These are phyloP conservation scores for Terebella lapidaria DNA, from an alignment of 2,888 invertebrate species.

Conservation along the genomic window DNA sequence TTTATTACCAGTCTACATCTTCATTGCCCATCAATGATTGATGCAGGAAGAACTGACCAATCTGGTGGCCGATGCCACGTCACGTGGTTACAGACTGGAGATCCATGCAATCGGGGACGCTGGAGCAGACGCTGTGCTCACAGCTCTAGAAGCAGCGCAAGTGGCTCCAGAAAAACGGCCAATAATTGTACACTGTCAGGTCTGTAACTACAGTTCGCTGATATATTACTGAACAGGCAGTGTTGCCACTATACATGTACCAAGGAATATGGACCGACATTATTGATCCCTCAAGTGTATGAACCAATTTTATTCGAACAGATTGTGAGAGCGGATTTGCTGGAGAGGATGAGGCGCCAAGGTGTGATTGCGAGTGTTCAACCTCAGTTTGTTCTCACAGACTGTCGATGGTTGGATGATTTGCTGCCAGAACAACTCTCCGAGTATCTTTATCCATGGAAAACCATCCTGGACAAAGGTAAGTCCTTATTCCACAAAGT, in stretches of 20 bases:
- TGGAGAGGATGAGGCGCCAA: conserved; percentile 16
- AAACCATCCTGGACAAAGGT: conserved; percentile 21
- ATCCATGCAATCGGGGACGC: conserved; percentile 25
- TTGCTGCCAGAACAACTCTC: conserved; percentile 16
- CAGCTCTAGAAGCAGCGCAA: conserved; percentile 12
- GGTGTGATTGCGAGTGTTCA: conserved; percentile 26
- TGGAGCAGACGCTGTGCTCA: conserved; percentile 19
- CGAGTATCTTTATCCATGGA: conserved; percentile 23
- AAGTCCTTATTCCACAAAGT: background rate
- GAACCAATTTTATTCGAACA: too few species aligned
- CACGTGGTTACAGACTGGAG: conserved; percentile 21
- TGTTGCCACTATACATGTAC: too few species aligned
- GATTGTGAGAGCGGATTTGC: conserved; percentile 22
- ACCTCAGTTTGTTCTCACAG: conserved; percentile 25
- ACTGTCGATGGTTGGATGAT: conserved; percentile 16
- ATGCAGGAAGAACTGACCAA: conserved; percentile 13
- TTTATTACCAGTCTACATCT: too few species aligned
- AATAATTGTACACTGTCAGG: conserved; percentile 26
- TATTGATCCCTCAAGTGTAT: too few species aligned
- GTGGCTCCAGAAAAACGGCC: conserved; percentile 21
- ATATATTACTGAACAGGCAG: background rate
- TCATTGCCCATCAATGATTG: too few species aligned
- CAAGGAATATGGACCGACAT: too few species aligned
- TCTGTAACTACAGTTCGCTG: background rate
- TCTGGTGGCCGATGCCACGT: conserved; percentile 8